Conservation (phyloP, 1,140 invertebrate species). For the Odontomachus brunneus region DNA sequence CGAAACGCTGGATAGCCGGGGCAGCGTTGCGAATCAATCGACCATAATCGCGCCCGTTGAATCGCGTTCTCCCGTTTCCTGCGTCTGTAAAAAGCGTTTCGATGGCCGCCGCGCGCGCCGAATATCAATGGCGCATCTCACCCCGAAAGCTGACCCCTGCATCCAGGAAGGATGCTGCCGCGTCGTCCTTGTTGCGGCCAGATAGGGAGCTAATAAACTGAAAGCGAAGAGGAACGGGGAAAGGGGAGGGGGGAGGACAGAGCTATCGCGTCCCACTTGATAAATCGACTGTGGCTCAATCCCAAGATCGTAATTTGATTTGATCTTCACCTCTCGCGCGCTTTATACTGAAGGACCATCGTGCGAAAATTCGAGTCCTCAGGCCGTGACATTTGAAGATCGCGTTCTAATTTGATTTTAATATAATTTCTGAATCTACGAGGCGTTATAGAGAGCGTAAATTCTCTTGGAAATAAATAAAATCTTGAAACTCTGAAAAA, state of each 20-base stretch:
- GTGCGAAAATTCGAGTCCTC: background rate
- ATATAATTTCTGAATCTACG: background rate
- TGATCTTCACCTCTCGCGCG: background rate
- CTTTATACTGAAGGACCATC: constrained; percentile 8
- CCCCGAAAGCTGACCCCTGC: constrained; percentile 45
- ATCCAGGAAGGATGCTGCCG: constrained; percentile 58
- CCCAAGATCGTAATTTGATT: constrained; percentile 53
- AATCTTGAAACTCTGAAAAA: too few relatives aligned
- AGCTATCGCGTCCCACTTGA: constrained; percentile 11
- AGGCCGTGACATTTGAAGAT: background rate
- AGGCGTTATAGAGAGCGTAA: too few relatives aligned
- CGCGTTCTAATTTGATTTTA: background rate
- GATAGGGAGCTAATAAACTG: constrained; percentile 66
- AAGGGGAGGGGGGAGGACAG: constrained; percentile 41
- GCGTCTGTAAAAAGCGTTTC: constrained; percentile 63
- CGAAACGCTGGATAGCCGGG: constrained; percentile 33
- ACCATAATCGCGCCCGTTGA: constrained; percentile 62
- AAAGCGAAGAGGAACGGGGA: too few relatives aligned
- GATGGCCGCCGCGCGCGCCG: constrained; percentile 66
- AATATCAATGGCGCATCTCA: constrained; percentile 67
- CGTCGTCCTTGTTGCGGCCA: constrained; percentile 49
- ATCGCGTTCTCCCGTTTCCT: constrained; percentile 25
- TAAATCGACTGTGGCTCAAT: constrained; percentile 63
- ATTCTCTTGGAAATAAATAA: background rate
- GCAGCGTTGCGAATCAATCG: constrained; percentile 70